Evolutionary conservation across 2,113 vertebrate genomes (phyloP).

Genomic region (Hydropotes inermis): DNA sequence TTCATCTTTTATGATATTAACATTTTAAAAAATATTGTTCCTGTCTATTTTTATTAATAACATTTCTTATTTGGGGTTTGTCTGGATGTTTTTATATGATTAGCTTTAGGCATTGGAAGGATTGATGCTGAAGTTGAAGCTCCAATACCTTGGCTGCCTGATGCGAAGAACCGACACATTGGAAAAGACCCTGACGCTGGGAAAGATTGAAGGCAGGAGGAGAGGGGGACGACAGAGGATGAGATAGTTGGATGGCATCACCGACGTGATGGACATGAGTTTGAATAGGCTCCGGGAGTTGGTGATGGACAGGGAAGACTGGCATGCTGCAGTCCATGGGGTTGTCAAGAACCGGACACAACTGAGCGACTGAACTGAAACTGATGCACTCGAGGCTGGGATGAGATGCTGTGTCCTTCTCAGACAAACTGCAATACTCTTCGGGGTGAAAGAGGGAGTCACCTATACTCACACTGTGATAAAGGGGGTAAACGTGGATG

Average conservation of each 20-base stretch:
- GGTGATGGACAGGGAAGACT: background rate
- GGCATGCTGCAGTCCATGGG: background rate
- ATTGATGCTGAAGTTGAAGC: background rate
- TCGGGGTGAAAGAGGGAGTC: background rate
- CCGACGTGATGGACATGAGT: background rate
- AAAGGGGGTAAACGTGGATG: background rate
- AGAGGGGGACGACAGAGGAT: background rate
- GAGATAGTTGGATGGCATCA: background rate
- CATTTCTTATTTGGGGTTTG: background rate
- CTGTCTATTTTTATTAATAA: background rate
- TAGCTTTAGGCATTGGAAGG: background rate
- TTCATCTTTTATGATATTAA: background rate
- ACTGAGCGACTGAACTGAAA: background rate
- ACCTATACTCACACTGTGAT: background rate
- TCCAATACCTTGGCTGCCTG: background rate
- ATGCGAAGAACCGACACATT: background rate
- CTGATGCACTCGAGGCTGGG: background rate
- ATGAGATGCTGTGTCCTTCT: background rate
- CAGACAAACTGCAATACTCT: background rate
- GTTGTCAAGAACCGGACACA: background rate
- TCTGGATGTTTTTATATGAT: background rate
- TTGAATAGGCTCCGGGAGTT: background rate
- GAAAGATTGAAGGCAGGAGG: background rate
- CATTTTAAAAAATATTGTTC: background rate
- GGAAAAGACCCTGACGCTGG: background rate